These are phyloP conservation scores for Philereme vetulata DNA, from an alignment of 2,888 invertebrate species.

Conservation along the genomic window DNA sequence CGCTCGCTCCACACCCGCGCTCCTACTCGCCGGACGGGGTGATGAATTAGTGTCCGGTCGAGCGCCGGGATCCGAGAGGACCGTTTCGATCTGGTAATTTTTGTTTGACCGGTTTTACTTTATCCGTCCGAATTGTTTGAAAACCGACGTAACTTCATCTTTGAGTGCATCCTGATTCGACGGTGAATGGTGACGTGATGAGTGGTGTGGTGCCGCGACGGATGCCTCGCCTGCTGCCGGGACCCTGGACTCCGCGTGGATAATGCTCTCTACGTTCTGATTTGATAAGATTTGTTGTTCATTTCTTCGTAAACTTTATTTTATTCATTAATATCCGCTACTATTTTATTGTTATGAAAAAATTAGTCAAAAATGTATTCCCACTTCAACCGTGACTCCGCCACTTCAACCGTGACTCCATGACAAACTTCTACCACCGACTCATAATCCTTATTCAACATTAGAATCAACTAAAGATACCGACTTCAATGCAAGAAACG, in stretches of 20 bases:
- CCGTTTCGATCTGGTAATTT: constrained; percentile 28
- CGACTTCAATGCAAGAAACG: too few relatives aligned
- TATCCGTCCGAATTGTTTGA: neutral
- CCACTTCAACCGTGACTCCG: too few relatives aligned
- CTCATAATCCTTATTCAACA: too few relatives aligned
- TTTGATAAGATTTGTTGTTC: neutral
- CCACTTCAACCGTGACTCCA: too few relatives aligned
- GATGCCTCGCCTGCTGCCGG: neutral
- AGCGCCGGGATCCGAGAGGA: constrained; percentile 16
- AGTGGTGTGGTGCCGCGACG: neutral
- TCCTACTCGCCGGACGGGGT: constrained; percentile 3
- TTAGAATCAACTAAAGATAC: too few relatives aligned
- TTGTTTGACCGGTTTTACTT: neutral
- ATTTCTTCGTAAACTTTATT: too few relatives aligned
- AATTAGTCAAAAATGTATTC: too few relatives aligned
- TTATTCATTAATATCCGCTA: too few relatives aligned
- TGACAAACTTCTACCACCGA: too few relatives aligned
- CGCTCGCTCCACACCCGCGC: neutral
- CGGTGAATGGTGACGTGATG: neutral
- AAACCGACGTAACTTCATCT: neutral
- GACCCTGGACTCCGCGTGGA: neutral
- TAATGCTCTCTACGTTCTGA: neutral
- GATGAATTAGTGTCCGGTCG: constrained; percentile 23
- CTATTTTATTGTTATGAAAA: too few relatives aligned
- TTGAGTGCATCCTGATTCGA: neutral